Conservation (phyloP, 2,888 invertebrate species). For the Cylloceria caligata region DNA sequence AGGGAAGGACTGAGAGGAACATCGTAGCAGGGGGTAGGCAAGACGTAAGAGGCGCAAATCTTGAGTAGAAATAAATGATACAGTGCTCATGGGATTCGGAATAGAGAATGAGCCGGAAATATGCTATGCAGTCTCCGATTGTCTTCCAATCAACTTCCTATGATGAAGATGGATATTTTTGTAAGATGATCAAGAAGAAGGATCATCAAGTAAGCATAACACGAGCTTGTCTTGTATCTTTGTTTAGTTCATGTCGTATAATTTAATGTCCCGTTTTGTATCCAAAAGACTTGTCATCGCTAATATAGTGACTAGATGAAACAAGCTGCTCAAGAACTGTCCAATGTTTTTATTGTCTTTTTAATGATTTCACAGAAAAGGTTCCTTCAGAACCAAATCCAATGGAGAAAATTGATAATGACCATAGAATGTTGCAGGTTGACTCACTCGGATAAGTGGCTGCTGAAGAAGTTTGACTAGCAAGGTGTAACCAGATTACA, state of each 20-base stretch:
- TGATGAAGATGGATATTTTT: neutral
- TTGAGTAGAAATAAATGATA: neutral
- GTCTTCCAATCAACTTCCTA: slow-evolving; percentile 3
- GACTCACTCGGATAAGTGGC: neutral
- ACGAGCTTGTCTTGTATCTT: neutral
- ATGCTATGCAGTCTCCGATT: neutral
- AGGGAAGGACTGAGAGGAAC: slow-evolving; percentile 1
- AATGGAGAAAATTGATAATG: neutral
- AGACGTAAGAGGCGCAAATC: neutral
- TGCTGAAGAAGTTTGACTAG: slow-evolving; percentile 6
- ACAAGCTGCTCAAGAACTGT: neutral
- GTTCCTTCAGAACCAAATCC: neutral
- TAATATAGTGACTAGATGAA: neutral
- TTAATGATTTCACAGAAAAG: neutral
- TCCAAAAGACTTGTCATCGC: too few relatives aligned
- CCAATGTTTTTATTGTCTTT: neutral
- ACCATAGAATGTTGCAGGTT: neutral
- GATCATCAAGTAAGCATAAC: slow-evolving; percentile 1
- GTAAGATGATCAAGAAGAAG: neutral
- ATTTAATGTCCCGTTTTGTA: neutral
- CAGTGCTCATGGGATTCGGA: neutral
- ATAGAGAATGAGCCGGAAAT: neutral
- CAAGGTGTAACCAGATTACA: slow-evolving; percentile 1
- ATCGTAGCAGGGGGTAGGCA: neutral
- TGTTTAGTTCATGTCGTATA: neutral